These are phyloP conservation scores for Anomalospiza imberbis DNA, from an alignment of 2,797 vertebrate genomes.

Conservation along the genomic window DNA sequence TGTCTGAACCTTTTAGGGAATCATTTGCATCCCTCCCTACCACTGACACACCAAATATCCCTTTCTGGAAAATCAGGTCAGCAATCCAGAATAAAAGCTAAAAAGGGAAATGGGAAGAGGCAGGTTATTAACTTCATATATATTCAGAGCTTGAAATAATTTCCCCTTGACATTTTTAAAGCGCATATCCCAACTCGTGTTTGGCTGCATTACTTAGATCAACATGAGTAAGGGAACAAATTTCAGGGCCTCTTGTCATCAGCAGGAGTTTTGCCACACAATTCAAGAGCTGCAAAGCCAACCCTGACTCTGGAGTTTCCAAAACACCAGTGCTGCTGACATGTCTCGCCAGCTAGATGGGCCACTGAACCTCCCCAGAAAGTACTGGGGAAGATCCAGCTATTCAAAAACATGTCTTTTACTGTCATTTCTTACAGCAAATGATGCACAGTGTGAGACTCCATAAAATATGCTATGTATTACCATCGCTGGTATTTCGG, in stretches of 20 bases:
- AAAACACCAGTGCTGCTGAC: not conserved
- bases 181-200: slow-evolving; percentile 25
- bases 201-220: slow-evolving; percentile 35
- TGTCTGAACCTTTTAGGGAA: not conserved
- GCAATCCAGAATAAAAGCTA: not conserved
- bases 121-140: slow-evolving; percentile 40
- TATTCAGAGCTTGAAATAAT: slow-evolving; percentile 58
- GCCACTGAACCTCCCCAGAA: not conserved
- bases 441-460: not conserved
- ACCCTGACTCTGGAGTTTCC: not conserved
- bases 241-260: not conserved
- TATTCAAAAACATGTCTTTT: not conserved
- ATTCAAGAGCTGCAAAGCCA: not conserved
- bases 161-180: slow-evolving; percentile 68
- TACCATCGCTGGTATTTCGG: not conserved
- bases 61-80: slow-evolving; percentile 44
- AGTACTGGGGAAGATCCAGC: not conserved
- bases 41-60: slow-evolving; percentile 17
- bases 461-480: not conserved
- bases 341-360: not conserved
- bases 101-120: slow-evolving; percentile 29
- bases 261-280: not conserved
- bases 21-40: not conserved
- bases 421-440: not conserved
- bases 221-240: not conserved